Conservation (phyloP, 2,888 invertebrate species). For the Cephus pulcher region DNA sequence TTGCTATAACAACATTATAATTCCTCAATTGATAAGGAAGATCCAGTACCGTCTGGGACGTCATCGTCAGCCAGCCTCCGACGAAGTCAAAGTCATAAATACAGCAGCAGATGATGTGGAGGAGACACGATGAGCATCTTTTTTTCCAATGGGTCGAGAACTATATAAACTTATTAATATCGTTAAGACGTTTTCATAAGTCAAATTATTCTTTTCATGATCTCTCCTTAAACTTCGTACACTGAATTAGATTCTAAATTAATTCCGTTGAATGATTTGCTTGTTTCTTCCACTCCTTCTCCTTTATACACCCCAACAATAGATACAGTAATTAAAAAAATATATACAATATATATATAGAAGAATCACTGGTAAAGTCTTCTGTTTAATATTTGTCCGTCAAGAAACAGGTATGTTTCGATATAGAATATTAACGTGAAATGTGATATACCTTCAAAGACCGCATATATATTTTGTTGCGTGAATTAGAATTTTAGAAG, state of each 20-base stretch:
- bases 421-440: background rate
- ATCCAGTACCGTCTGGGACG: slow-evolving; percentile 41
- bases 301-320: too few species aligned
- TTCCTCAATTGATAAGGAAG: slow-evolving; percentile 56
- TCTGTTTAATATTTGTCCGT: too few species aligned
- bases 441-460: background rate
- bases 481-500: background rate
- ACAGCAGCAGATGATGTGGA: slow-evolving; percentile 50
- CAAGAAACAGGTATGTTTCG: background rate
- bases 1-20: slow-evolving; percentile 79
- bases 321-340: background rate
- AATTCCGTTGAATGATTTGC: too few species aligned
- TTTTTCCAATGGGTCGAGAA: background rate
- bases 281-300: too few species aligned
- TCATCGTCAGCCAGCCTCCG: slow-evolving; percentile 47
- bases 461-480: background rate
- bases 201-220: background rate
- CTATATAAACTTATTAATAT: background rate
- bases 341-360: too few species aligned
- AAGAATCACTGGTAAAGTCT: background rate
- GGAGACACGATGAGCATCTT: background rate
- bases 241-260: background rate
- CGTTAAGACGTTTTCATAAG: background rate
- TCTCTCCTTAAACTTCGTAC: background rate
- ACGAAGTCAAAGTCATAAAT: slow-evolving; percentile 54